Conservation (phyloP, 2,113 vertebrate genomes). For the Crotalus horridus region DNA sequence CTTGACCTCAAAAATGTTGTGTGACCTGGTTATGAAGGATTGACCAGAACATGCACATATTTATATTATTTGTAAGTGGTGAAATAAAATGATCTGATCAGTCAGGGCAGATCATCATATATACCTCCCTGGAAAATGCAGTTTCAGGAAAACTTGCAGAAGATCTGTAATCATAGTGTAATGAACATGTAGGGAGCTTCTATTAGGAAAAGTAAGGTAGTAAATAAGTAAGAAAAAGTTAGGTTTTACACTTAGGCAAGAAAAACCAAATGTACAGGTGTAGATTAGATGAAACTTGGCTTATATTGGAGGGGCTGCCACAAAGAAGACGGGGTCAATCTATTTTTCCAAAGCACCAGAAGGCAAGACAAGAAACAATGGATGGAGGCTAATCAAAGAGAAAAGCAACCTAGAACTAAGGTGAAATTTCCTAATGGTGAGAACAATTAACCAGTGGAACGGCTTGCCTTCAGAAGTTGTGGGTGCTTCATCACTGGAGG, state of each 20-base stretch:
- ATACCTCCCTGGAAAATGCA: constrained; percentile 38
- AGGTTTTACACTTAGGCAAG: background rate
- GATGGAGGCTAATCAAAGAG: background rate
- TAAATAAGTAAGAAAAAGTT: background rate
- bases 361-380: background rate
- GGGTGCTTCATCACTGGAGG: no score
- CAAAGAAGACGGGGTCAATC: background rate
- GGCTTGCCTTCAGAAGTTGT: background rate
- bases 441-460: background rate
- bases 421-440: background rate
- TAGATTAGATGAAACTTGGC: background rate
- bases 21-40: constrained; percentile 30
- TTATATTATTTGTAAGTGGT: constrained; percentile 39
- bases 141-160: constrained; percentile 21
- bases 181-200: constrained; percentile 39
- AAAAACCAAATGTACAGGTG: background rate
- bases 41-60: constrained; percentile 19
- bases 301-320: background rate
- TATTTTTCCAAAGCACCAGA: background rate
- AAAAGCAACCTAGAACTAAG: background rate
- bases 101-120: constrained; percentile 42
- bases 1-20: background rate
- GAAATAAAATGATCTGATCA: constrained; percentile 35
- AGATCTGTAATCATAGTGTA: constrained; percentile 45
- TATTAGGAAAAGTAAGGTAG: constrained; percentile 18